Base-by-base conservation (phyloP, 2,888 invertebrate genomes). In the Clanis bilineata region DNA sequence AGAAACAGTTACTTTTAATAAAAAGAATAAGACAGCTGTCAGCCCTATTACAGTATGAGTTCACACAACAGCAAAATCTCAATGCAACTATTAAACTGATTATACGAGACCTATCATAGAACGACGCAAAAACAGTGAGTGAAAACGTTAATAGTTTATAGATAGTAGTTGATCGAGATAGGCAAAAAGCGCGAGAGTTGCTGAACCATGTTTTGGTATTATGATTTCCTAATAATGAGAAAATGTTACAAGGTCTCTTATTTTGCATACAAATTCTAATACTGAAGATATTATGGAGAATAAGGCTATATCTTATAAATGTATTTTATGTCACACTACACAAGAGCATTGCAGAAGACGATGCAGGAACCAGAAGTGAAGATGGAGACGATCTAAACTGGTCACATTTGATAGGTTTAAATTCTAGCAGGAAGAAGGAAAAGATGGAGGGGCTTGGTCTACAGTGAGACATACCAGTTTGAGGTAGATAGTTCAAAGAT, bases 41-140 rank as follows among this genome's bases (percentile, higher is more conserved):
- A 58, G 22, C 58, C 58, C 51, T 58, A 51, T 7, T 23, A 23
- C 23, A 5, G 32, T 38, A 22, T 58, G 39, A 51, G 39, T 25
- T 51, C 51, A 39, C 58, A 39, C 36, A 23, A 22, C 23, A 47
- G 23, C 21, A 39, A n/a, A 73, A 79, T 73, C 70, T 62, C 45
- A 61, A 57, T 39, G 51, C 56, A 60, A 23, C 45, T 39, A 51
- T 28, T 51, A 58, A 39, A 38, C 39, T 18, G 15, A 39, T 58
- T 58, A 51, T 25, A 25, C 39, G 58, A 51, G 47, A 51, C 23
- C 39, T 58, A 47, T 58, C 45, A 58, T 47, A 25, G 47, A 47
- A 38, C 39, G 51, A 51, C n/a, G 51, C 47, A 58, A 39, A 47
- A 59, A 38, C 43, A 54, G 39, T 55, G 32, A 32, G 56, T 56